phyloP scores from a whole-genome alignment of 2,797 vertebrate species.

The Tachyglossus aculeatus region DNA sequence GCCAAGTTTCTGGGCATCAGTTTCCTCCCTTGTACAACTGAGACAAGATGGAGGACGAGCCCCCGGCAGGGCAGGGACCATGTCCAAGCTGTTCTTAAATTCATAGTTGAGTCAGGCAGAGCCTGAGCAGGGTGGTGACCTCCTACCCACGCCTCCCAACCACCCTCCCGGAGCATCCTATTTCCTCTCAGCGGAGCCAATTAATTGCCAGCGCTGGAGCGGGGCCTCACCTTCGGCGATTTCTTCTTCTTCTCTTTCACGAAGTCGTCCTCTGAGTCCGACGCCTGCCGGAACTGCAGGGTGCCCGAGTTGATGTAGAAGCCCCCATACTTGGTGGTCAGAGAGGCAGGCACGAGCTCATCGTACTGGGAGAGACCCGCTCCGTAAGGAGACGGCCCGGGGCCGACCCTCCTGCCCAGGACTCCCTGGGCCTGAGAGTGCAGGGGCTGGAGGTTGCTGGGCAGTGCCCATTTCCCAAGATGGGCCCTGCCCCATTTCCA shows the following conservation, averaged over 20 bases:
- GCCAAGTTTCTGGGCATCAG: too few species aligned
- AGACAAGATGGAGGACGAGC: not conserved
- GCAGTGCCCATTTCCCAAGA: too few species aligned
- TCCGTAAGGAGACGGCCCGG: too few species aligned
- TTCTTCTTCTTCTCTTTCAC: constrained; percentile 78
- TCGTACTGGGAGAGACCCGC: constrained; percentile 85
- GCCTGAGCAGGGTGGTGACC: not conserved
- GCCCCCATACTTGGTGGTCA: constrained; percentile 91
- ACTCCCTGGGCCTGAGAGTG: too few species aligned
- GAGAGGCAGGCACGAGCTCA: constrained; percentile 91
- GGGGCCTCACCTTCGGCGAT: constrained; percentile 78
- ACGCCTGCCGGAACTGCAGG: constrained; percentile 87
- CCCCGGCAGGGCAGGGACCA: too few species aligned
- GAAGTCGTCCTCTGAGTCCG: constrained; percentile 83
- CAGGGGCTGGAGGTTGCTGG: too few species aligned
- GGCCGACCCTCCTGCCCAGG: too few species aligned
- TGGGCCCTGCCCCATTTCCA: too few species aligned
- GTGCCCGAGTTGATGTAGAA: constrained; percentile 95
- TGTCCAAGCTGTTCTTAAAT: not conserved
- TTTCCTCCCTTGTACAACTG: not conserved
- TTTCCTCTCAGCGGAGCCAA: not conserved
- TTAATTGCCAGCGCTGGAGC: constrained; percentile 19
- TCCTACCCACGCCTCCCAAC: not conserved
- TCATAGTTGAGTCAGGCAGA: too few species aligned
- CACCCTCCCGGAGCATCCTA: not conserved